A percentile compares a stretch with the other conserved stretches of the same genome.
These are phyloP conservation scores for Osmoderma eremita DNA, from an alignment of 2,888 invertebrate genomes.

Conservation along the genomic window DNA sequence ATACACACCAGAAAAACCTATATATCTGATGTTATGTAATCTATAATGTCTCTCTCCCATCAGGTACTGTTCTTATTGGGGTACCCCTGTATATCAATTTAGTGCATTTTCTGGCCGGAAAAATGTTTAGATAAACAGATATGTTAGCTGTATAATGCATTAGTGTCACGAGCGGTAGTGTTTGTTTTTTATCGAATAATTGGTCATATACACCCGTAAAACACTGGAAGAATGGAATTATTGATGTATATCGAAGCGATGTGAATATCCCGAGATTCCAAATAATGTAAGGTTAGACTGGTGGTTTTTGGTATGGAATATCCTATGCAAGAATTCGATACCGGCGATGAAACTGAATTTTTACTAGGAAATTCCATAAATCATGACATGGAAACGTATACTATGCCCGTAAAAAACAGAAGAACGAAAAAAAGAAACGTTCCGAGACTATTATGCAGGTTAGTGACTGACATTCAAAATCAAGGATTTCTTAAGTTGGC, in stretches of 20 bases:
- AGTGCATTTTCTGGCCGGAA: slow-evolving; percentile 9
- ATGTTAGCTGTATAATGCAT: not conserved
- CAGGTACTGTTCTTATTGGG: not conserved
- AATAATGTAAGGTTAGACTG: slow-evolving; percentile 42
- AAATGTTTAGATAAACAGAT: slow-evolving; percentile 18
- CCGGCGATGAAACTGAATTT: slow-evolving; percentile 63
- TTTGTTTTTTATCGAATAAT: slow-evolving; percentile 13
- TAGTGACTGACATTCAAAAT: slow-evolving; percentile 37
- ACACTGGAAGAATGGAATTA: slow-evolving; percentile 20
- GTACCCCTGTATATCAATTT: slow-evolving; percentile 21
- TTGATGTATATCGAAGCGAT: slow-evolving; percentile 2
- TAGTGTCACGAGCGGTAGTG: slow-evolving; percentile 10
- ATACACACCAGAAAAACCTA: not conserved
- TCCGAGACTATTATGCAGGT: slow-evolving; percentile 59
- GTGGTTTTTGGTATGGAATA: slow-evolving; percentile 60
- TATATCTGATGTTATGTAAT: slow-evolving; percentile 11
- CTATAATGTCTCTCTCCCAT: not conserved
- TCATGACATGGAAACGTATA: slow-evolving; percentile 61
- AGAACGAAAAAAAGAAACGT: slow-evolving; percentile 56
- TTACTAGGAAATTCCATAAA: slow-evolving; percentile 58
- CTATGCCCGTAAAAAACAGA: slow-evolving; percentile 56
- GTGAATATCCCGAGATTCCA: slow-evolving; percentile 20
- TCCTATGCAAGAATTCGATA: slow-evolving; percentile 63
- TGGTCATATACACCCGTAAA: slow-evolving; percentile 17
- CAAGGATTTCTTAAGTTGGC: slow-evolving; percentile 40